These are phyloP conservation scores for Chrysotoxum bicinctum DNA, from an alignment of 2,888 invertebrate species.

Conservation along the genomic window DNA sequence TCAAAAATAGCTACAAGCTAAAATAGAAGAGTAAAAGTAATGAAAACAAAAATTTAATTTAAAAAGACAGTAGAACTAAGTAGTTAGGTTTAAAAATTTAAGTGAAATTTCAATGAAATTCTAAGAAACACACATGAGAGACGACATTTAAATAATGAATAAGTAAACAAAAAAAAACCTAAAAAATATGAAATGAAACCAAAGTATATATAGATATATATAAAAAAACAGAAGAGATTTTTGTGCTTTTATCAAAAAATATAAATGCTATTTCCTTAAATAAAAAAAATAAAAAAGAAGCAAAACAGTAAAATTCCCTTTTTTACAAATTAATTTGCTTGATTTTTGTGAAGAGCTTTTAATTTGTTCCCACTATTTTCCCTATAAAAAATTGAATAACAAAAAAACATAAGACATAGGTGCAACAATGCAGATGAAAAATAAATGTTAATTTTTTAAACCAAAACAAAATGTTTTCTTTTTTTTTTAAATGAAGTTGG, in stretches of 20 bases:
- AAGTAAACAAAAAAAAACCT: conserved; percentile 56
- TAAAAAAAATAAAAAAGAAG: conserved; percentile 52
- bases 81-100: conserved; percentile 74
- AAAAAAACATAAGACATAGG: conserved; percentile 52
- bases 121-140: conserved; percentile 61
- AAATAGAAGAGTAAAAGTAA: conserved; percentile 62
- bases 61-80: conserved; percentile 63
- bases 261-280: conserved; percentile 75
- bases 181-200: conserved; percentile 71
- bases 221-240: conserved; percentile 66
- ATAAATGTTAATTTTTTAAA: conserved; percentile 73
- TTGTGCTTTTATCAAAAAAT: conserved; percentile 74
- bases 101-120: conserved; percentile 73
- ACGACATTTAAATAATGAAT: conserved; percentile 57
- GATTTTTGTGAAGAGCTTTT: conserved; percentile 71
- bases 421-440: conserved; percentile 68
- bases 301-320: conserved; percentile 67
- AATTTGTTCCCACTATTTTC: conserved; percentile 67
- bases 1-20: conserved; percentile 57
- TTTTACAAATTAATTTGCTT: conserved; percentile 70
- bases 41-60: conserved; percentile 5
- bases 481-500: conserved; percentile 20
- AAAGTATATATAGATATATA: conserved; percentile 40
- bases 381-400: conserved; percentile 63
- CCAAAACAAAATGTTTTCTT: conserved; percentile 19